Base-by-base conservation (phyloP, 2,113 vertebrate species). In the Thymallus thymallus region DNA sequence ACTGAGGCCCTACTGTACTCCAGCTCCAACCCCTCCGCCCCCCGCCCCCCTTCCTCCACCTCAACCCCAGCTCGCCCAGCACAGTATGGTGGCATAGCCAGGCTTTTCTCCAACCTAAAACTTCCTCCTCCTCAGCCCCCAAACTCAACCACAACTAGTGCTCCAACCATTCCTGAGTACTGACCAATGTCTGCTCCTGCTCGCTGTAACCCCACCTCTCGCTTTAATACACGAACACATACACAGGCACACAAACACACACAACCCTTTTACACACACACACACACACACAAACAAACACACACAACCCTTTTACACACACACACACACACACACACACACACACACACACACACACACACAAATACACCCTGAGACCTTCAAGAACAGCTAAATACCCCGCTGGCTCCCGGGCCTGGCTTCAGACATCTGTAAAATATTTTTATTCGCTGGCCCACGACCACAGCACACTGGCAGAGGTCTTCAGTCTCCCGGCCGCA, bases 401-500 rank as follows among this genome's bases (percentile, higher is more conserved):
- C 71, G 69, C 84, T 75, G 84, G 75, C 87, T 88, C 84, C 78
- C 68, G 61, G 77, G 79, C 73, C 87, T 88, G 85, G 85, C 83
- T 91, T 91, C 85, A 89, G 85, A 92, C 89, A 91, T 88, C 89
- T 92, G 92, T 88, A 91, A 92, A 90, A 90, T 89, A 91, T 91
- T 93, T 88, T 90, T 89, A 85, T 91, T 89, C 82, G 60, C 80
- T 85, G 90, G 88, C 80, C 86, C 87, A 87, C 81, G 88, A 87
- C 88, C 82, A 80, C 86, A 87, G 88, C 76, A 74, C 63, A 76
- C 76, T 88, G 89, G 89, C 88, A 90, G 90, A 90, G 90, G 86
- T 88, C 88, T 91, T 84, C 76, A 89, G 86, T 88, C 88, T 91
- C 85, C 76, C 75, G 84, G 90, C 85, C 82, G 84, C 86, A 89